Base-by-base conservation (phyloP, 2,888 invertebrate species). In the Galerucella nymphaeae region DNA sequence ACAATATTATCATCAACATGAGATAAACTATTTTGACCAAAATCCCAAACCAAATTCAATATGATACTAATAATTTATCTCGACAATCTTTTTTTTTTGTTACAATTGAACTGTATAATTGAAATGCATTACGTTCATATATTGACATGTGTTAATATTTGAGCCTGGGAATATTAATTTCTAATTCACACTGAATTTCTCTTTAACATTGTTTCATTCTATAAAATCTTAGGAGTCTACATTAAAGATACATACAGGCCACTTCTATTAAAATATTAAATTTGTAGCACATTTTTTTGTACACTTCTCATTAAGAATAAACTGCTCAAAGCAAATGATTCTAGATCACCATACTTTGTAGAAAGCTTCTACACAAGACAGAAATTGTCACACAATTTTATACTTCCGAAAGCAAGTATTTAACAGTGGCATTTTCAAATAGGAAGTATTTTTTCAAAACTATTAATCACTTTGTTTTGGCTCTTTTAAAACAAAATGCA, bases 401-500 rank as follows among this genome's bases (percentile, higher is more conserved):
- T 30, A 30, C 6, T 30, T 30, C 30, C 30, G 23, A n/a, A 59
- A 30, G 23, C 13, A 30, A 67, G 67, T 67, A 67, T 59, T 67
- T 48, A 42, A 11, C 30, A 57, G 6, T 13, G 16, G n/a, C 10
- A 50, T 64, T n/a, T 50, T 2, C 23, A 20, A 23, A 67, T 59
- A n/a, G 66, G 59, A 67, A 58, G 58, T 59, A 67, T 58, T 50
- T 45, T 38, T 67, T 45, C 48, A 67, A 48, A 59, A 67, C 23
- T 23, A 59, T 16, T 57, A 58, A 20, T 23, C 59, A 53, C 42
- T 57, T 38, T 61, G 10, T 41, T 66, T 53, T 45, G 45, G 42
- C 11, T 38, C 11, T 55, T 66, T 30, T 66, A 65, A 66, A n/a
- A 55, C 11, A 66, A 66, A 66, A 59, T 66, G 23, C 66, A 66